A percentile compares a stretch with the other conserved stretches of the same genome.
These are phyloP conservation scores for Vireo altiloquus DNA, from an alignment of 2,113 vertebrate genomes.

Conservation along the genomic window DNA sequence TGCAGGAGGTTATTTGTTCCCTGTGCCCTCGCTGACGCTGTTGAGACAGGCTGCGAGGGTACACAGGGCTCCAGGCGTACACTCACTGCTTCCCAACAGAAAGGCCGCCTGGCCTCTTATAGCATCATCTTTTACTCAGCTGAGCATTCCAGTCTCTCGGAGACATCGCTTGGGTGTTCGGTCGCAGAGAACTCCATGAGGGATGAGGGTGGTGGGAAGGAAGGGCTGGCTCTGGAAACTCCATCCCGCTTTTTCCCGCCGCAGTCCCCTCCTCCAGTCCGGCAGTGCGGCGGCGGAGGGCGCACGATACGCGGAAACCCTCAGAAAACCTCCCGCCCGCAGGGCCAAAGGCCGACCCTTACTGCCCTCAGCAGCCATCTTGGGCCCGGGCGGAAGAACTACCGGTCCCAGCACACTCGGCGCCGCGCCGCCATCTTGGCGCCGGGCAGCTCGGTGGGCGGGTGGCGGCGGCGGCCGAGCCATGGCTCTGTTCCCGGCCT, in stretches of 20 bases:
- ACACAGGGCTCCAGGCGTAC: rapidly evolving
- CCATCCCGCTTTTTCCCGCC: background rate
- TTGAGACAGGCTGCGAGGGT: background rate
- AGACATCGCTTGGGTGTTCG: rapidly evolving
- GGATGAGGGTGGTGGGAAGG: background rate
- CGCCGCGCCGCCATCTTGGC: slow-evolving; percentile 1
- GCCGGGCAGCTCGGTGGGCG: background rate
- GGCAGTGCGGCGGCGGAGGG: too few relatives aligned
- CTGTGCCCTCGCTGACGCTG: rapidly evolving
- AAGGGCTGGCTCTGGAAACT: background rate
- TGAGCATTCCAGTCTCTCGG: background rate
- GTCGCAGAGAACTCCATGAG: rapidly evolving
- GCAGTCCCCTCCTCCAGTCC: background rate
- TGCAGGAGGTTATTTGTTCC: background rate
- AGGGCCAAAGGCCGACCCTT: rapidly evolving
- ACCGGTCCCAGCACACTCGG: slow-evolving; percentile 12
- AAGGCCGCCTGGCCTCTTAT: background rate
- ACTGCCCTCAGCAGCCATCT: background rate
- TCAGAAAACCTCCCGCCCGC: rapidly evolving
- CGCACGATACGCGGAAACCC: rapidly evolving
- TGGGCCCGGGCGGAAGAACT: background rate
- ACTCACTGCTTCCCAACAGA: rapidly evolving
- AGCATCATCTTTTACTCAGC: too few relatives aligned
- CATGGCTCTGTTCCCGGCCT: slow-evolving; percentile 72
- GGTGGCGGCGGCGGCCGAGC: background rate